phyloP scores from a whole-genome alignment of 37 sponge, comb jelly and placozoan species.

The Oopsacas minuta region DNA sequence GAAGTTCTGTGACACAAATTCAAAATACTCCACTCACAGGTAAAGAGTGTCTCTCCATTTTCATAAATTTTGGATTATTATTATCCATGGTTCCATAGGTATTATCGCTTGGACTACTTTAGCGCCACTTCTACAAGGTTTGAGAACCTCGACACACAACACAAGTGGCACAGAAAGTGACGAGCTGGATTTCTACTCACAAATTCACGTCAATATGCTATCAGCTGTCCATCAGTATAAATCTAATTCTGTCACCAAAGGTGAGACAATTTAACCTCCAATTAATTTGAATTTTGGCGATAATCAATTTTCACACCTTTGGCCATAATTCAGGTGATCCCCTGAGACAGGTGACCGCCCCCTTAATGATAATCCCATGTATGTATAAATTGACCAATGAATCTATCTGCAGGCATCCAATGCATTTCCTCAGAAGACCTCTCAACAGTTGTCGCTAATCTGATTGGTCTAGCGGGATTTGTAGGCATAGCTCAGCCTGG shows the following conservation, averaged over 20 bases:
- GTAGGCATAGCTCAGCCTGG: constrained; percentile 29
- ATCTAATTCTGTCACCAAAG: neutral
- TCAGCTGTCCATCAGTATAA: constrained; percentile 4
- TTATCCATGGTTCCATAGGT: neutral
- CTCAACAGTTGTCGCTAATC: constrained; percentile 7
- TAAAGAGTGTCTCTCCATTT: neutral
- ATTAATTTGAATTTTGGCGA: neutral
- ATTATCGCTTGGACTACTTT: constrained; percentile 10
- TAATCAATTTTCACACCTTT: too few relatives aligned
- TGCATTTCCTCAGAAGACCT: constrained; percentile 15
- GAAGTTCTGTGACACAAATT: constrained; percentile 13
- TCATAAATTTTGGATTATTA: neutral
- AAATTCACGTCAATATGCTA: constrained; percentile 4
- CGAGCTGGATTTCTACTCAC: neutral
- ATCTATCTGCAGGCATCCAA: neutral
- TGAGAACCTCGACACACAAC: neutral
- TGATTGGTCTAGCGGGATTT: constrained; percentile 25
- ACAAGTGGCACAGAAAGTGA: neutral
- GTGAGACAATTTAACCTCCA: neutral
- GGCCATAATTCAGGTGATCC: too few relatives aligned
- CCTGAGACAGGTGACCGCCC: too few relatives aligned
- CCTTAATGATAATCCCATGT: too few relatives aligned
- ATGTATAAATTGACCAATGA: neutral
- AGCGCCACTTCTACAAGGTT: neutral
- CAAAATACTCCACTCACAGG: neutral